Percentiles rank a stretch among this genome's conserved stretches.
Evolutionary conservation across 2,888 invertebrate genomes (phyloP).

Genomic region (Acrobasis consociella): DNA sequence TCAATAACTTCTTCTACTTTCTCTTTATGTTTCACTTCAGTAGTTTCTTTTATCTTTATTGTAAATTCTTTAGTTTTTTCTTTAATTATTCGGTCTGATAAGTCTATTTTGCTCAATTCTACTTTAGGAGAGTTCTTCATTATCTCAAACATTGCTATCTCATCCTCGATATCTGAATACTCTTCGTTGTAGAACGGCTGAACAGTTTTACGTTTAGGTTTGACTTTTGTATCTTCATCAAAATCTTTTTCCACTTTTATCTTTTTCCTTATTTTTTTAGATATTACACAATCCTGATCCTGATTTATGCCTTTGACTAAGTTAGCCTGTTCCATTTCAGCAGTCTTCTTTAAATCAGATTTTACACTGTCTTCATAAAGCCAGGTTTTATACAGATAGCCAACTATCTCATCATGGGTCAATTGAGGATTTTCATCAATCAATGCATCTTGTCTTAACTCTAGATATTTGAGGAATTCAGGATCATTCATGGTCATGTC

Average conservation of each 20-base stretch:
- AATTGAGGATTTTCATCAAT: constrained; percentile 77
- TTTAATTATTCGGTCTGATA: constrained; percentile 28
- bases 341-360: constrained; percentile 51
- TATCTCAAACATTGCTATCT: constrained; percentile 61
- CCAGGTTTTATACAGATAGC: constrained; percentile 78
- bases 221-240: constrained; percentile 48
- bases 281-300: constrained; percentile 35
- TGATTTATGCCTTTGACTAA: constrained; percentile 54
- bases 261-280: constrained; percentile 55
- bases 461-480: constrained; percentile 75
- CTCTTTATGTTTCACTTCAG: constrained; percentile 20
- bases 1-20: constrained; percentile 30
- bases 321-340: constrained; percentile 47
- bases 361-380: constrained; percentile 64
- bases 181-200: constrained; percentile 71
- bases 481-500: constrained; percentile 43
- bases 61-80: constrained; percentile 21
- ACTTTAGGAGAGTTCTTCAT: constrained; percentile 38
- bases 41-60: constrained; percentile 26
- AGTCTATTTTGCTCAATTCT: constrained; percentile 25
- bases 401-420: constrained; percentile 63
- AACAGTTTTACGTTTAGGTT: constrained; percentile 64
- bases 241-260: constrained; percentile 50
- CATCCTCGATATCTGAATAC: constrained; percentile 64
- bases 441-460: constrained; percentile 69